These are phyloP conservation scores for Lathronympha strigana DNA, from an alignment of 2,888 invertebrate species.

Conservation along the genomic window DNA sequence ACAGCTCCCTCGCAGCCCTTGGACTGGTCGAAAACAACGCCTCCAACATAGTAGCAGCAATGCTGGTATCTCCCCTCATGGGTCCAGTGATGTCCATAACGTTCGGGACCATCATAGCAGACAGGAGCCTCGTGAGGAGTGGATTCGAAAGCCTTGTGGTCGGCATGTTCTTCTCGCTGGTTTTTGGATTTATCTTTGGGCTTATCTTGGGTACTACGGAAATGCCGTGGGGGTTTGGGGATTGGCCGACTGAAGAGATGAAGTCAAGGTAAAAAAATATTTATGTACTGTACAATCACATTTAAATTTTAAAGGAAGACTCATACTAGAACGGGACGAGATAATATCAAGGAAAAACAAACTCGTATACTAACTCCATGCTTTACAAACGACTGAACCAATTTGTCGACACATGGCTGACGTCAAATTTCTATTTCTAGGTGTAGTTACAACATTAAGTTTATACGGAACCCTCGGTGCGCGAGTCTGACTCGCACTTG, in stretches of 20 bases:
- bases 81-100: conserved; percentile 95
- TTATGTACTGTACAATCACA: neutral
- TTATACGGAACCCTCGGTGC: too few relatives aligned
- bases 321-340: too few relatives aligned
- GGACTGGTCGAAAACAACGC: conserved; percentile 93
- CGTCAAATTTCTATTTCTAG: too few relatives aligned
- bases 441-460: too few relatives aligned
- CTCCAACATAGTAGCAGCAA: conserved; percentile 91
- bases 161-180: conserved; percentile 89
- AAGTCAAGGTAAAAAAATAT: conserved; percentile 84
- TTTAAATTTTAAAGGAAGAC: too few relatives aligned
- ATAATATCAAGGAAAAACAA: too few relatives aligned
- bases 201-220: conserved; percentile 88
- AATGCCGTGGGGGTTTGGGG: conserved; percentile 90
- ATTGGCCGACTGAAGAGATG: conserved; percentile 93
- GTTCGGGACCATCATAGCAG: conserved; percentile 92
- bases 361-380: too few relatives aligned
- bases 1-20: conserved; percentile 91
- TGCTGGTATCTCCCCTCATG: conserved; percentile 91
- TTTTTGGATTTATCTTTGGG: conserved; percentile 92
- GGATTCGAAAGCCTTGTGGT: conserved; percentile 88
- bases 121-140: conserved; percentile 86
- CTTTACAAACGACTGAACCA: too few relatives aligned
- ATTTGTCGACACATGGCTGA: too few relatives aligned
- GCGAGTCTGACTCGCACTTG: too few relatives aligned